Evolutionary conservation across 2,888 invertebrate genomes (phyloP), one percentile per base, ranked within the genome.

Genomic region (Mongoloraphidia duomilia): DNA sequence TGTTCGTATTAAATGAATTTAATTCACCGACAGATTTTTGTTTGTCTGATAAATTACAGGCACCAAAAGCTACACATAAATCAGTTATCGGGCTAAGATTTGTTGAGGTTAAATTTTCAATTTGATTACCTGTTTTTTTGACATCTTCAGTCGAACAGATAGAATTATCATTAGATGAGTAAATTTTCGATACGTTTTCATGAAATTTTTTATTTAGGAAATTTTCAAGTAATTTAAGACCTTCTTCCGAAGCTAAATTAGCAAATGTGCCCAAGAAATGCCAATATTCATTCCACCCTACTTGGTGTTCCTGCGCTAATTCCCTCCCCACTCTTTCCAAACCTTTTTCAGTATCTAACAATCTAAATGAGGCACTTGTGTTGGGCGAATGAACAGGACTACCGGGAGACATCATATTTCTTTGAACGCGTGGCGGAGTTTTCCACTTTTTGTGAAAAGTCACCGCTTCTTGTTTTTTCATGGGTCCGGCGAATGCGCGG

Each of bases 241-340:
- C 95, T 49, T 84, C 81, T 0, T 70, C 62, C 0, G 83, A 76
- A 0, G 82, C 68, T 8, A 96, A 72, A 65, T 96, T 85, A 0
- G 84, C 75, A 65, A 87, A 92, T 2, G 77, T 76, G 56, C 84
- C 82, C 11, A 95, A 69, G 63, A 95, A 95, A 8, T 84, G 82
- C 95, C 95, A 96, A 67, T 89, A 89, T 61, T 96, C 95, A 52
- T 80, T 82, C 94, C 94, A 95, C 9, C 78, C 76, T 0, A 89
- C 74, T 47, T 82, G 74, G 64, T 79, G 76, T 63, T 84, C 75
- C 53, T 77, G 76, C 0, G 90, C 88, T 54, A 85, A 63, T 55
- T 74, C 71, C 59, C 83, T 82, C 53, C 90, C 93, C 40, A 89
- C 77, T 57, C 81, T 69, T 66, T 95, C 94, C n/a, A 93, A 70